These are phyloP conservation scores for Plectrocnemia conspersa DNA, from an alignment of 1,140 invertebrate genomes.

Conservation along the genomic window DNA sequence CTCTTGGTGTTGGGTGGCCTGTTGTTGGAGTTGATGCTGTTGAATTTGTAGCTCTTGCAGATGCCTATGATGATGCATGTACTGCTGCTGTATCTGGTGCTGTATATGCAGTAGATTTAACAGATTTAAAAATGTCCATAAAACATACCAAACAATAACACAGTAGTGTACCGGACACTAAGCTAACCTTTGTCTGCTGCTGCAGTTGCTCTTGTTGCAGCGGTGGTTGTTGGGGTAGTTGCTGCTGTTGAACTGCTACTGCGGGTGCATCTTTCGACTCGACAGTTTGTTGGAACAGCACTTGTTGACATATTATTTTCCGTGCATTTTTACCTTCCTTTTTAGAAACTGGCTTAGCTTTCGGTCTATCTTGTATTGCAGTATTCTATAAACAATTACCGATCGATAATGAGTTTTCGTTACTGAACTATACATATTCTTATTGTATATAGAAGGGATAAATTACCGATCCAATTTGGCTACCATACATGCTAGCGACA, in stretches of 20 bases:
- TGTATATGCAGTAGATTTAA: slow-evolving; percentile 12
- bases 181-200: slow-evolving; percentile 9
- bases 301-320: slow-evolving; percentile 38
- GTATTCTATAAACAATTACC: slow-evolving; percentile 55
- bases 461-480: too few relatives aligned
- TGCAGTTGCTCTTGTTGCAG: slow-evolving; percentile 6
- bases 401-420: slow-evolving; percentile 9
- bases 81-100: slow-evolving; percentile 38
- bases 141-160: not conserved
- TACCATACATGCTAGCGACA: too few relatives aligned
- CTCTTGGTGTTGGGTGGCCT: slow-evolving; percentile 29
- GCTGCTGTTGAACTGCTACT: slow-evolving; percentile 35
- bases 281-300: too few relatives aligned
- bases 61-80: slow-evolving; percentile 23
- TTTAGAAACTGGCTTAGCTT: slow-evolving; percentile 72
- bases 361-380: slow-evolving; percentile 73
- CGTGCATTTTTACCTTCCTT: slow-evolving; percentile 63
- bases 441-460: slow-evolving; percentile 10
- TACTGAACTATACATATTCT: slow-evolving; percentile 9
- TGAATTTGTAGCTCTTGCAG: slow-evolving; percentile 38
- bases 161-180: slow-evolving; percentile 1
- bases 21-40: slow-evolving; percentile 41
- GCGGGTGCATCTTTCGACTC: too few relatives aligned
- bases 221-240: slow-evolving; percentile 29
- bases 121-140: not conserved